phyloP scores from a whole-genome alignment of 2,113 vertebrate species.

The zebrafish (Danio rerio) region DNA sequence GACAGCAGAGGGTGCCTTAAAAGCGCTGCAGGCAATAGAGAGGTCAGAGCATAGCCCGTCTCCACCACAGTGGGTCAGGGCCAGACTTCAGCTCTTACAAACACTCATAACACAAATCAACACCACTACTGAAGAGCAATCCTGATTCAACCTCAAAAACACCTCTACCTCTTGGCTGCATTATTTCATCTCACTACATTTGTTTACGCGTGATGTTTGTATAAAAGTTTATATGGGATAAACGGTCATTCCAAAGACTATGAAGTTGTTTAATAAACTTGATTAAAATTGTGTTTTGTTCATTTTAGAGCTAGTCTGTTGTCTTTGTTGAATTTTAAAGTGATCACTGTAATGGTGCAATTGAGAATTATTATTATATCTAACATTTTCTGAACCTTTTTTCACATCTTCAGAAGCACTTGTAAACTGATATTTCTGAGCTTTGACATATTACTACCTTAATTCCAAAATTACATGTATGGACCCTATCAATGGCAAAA shows the following conservation, averaged over 20 bases:
- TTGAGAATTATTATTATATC: neutral
- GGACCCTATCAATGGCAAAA: too few relatives aligned
- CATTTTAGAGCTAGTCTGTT: neutral
- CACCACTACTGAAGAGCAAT: neutral
- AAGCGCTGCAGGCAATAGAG: conserved; percentile 74
- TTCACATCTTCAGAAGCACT: too few relatives aligned
- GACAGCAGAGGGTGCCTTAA: conserved; percentile 77
- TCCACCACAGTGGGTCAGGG: conserved; percentile 80
- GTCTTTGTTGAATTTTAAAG: neutral
- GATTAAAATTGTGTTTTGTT: neutral
- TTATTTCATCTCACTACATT: conserved; percentile 6
- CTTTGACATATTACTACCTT: too few relatives aligned
- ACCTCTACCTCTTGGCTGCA: conserved; percentile 4
- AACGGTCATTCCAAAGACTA: neutral
- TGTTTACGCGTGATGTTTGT: neutral
- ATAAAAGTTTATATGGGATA: neutral
- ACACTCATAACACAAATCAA: conserved; percentile 68
- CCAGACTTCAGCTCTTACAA: conserved; percentile 79
- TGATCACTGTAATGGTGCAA: neutral
- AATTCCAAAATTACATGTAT: too few relatives aligned
- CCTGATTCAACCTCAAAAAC: conserved; percentile 30
- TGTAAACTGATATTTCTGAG: too few relatives aligned
- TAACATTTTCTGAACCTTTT: neutral
- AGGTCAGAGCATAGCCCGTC: conserved; percentile 19
- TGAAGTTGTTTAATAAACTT: conserved; percentile 61